Base-by-base conservation (phyloP, 2,888 invertebrate species). In the Tiphia femorata region DNA sequence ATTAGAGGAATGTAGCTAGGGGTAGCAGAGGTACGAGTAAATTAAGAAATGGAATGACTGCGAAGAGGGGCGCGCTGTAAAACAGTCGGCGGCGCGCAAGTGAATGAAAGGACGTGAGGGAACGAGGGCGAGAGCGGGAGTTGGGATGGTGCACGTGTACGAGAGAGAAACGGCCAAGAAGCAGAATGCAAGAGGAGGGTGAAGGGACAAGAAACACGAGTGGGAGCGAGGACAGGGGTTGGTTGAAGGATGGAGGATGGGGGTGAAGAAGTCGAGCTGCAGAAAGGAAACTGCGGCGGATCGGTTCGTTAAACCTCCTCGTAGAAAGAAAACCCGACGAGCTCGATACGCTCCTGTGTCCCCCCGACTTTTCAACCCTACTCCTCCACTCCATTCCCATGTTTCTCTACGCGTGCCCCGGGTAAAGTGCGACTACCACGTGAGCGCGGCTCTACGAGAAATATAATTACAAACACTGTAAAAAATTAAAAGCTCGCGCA, bases 301-400 rank as follows among this genome's bases (percentile, higher is more conserved):
- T 73, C 72, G 75, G 75, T 75, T 75, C 75, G 75, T 75, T 75
- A 73, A 73, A 75, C 68, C 58, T 68, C 48, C 41, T 20, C 30
- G 52, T 53, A 58, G 61, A 64, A 70, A 71, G 64, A 64, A 67
- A 59, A 69, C 41, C 61, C 60, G 48, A 41, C 59, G 63, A 64
- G 62, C 50, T 47, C 62, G 62, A 67, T 62, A 62, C 55, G 42
- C 35, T 46, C 20, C 27, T 41, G 30, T 41, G 30, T 35, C 25
- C 14, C 33, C 23, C 7, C 51, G 35, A 43, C 19, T 50, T 58
- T 49, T 40, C 38, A 14, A 16, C 23, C 16, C 33, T 48, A 21
- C 29, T 21, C 33, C 12, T 33, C 12, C 14, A 33, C 14, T 33
- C 33, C 12, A n/a, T 8, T 4, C 33, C 14, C 33, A 33, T 8